These are phyloP conservation scores for Larimichthys crocea DNA, from an alignment of 2,113 vertebrate genomes.

Conservation along the genomic window DNA sequence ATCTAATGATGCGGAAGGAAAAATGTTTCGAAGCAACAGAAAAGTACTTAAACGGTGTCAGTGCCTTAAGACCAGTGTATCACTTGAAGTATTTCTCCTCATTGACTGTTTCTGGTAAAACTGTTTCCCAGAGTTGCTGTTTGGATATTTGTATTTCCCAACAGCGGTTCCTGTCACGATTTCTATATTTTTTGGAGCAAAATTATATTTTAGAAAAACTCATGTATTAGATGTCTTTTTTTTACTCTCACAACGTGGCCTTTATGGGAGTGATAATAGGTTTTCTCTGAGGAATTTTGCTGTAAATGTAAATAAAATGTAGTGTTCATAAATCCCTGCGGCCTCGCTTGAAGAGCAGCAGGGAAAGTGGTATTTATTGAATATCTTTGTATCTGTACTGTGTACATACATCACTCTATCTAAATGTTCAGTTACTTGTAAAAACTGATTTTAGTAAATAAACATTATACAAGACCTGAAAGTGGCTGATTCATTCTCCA, in stretches of 20 bases:
- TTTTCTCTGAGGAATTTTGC: constrained; percentile 46
- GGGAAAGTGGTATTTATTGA: constrained; percentile 80
- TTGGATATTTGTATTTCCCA: constrained; percentile 39
- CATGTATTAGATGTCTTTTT: constrained; percentile 53
- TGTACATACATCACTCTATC: constrained; percentile 78
- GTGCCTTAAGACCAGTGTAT: constrained; percentile 72
- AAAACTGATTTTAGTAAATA: constrained; percentile 79
- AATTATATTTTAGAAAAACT: constrained; percentile 65
- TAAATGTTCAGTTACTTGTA: constrained; percentile 76
- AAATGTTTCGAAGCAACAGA: constrained; percentile 54
- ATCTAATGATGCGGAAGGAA: constrained; percentile 23
- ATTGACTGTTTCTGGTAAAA: constrained; percentile 46
- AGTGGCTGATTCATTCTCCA: constrained; percentile 15
- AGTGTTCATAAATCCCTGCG: constrained; percentile 64
- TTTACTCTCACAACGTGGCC: constrained; percentile 64
- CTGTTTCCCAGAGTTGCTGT: constrained; percentile 27
- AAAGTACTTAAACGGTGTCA: constrained; percentile 77
- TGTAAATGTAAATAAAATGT: constrained; percentile 78
- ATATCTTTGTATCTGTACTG: constrained; percentile 82
- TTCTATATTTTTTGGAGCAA: constrained; percentile 54
- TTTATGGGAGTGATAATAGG: constrained; percentile 55
- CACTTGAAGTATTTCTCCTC: constrained; percentile 64
- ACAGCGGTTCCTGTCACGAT: constrained; percentile 24
- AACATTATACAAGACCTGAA: constrained; percentile 64
- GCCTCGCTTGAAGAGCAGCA: constrained; percentile 56